phyloP scores from a whole-genome alignment of 2,113 vertebrate species.

The Columba janthina region DNA sequence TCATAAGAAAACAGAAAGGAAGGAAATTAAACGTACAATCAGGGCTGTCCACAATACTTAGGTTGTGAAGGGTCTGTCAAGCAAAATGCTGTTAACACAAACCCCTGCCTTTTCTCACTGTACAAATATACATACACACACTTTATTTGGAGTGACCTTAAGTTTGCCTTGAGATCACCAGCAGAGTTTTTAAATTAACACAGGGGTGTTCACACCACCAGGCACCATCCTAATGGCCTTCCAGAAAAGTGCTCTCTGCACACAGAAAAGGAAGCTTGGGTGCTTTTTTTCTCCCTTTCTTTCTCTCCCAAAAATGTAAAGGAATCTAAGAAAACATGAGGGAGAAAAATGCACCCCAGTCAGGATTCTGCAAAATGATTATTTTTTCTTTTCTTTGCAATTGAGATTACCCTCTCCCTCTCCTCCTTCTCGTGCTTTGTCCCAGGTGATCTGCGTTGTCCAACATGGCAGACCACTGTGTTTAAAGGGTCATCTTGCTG shows the following conservation, averaged over 20 bases:
- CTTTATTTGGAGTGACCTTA: neutral
- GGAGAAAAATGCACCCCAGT: neutral
- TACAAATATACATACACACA: neutral
- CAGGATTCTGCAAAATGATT: neutral
- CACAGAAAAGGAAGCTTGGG: neutral
- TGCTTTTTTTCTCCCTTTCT: neutral
- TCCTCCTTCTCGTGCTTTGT: neutral
- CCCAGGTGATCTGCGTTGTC: neutral
- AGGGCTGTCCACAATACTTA: neutral
- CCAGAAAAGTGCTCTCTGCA: neutral
- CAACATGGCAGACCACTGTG: neutral
- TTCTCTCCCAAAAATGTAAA: neutral
- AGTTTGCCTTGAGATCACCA: conserved; percentile 1
- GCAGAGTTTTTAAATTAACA: conserved; percentile 47
- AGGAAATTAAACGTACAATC: conserved; percentile 17
- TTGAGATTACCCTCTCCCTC: neutral
- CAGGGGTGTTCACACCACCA: neutral
- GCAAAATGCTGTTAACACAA: conserved; percentile 5
- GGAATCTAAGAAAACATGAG: neutral
- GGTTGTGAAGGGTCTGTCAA: neutral
- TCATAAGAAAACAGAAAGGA: conserved; percentile 41
- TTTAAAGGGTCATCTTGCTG: neutral
- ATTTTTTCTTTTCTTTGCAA: neutral
- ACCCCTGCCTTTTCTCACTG: neutral
- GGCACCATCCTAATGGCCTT: neutral